Percentiles rank a stretch among this genome's conserved stretches.
Conservation (phyloP, 2,113 vertebrate genomes). For the Marmota monax region DNA sequence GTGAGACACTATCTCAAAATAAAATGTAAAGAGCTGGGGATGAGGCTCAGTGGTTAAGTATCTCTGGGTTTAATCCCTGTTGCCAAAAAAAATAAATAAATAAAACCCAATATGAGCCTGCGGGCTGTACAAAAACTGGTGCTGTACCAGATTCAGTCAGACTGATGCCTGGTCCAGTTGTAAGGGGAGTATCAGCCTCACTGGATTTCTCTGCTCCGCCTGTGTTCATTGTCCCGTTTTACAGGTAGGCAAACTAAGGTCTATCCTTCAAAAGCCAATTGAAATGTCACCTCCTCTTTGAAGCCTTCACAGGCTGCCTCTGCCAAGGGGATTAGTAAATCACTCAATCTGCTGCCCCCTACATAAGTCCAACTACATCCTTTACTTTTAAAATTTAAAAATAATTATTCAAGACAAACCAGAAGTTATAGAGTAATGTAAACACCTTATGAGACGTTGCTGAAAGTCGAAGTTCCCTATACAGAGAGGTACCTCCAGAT, state of each 20-base stretch:
- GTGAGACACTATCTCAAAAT: too few species aligned
- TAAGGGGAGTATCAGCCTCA: background rate
- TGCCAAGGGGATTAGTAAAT: background rate
- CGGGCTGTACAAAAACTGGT: background rate
- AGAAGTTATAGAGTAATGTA: background rate
- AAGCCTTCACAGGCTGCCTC: conserved; percentile 27
- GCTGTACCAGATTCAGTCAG: background rate
- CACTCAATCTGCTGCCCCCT: background rate
- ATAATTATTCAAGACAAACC: background rate
- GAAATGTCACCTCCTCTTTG: background rate
- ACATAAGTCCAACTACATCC: background rate
- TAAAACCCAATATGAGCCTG: background rate
- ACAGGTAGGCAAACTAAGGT: background rate
- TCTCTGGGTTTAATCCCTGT: too few species aligned
- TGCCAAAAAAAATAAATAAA: background rate
- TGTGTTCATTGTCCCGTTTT: background rate
- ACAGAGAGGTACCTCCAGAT: background rate
- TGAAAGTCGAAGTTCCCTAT: background rate
- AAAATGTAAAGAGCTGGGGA: too few species aligned
- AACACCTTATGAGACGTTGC: background rate
- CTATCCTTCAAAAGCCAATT: too few species aligned
- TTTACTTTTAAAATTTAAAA: background rate
- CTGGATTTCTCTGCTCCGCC: background rate
- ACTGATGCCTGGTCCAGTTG: background rate
- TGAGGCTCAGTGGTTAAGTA: too few species aligned